Base-by-base conservation (phyloP, 1,140 invertebrate genomes). In the Drosophila arizonae region DNA sequence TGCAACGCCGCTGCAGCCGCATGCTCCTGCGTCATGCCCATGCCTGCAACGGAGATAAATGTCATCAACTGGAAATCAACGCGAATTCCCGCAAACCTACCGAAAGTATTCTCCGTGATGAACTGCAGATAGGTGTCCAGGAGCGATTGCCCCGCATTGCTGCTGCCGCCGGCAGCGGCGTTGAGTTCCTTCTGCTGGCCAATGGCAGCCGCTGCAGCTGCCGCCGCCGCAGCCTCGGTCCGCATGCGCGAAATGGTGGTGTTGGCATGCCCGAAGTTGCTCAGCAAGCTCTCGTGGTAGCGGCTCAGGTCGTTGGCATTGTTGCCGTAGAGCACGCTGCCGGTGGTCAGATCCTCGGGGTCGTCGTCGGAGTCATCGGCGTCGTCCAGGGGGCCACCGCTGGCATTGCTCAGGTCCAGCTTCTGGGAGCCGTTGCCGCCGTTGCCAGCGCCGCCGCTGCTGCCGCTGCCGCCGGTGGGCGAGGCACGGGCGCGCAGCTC, bases 121-220 rank as follows among this genome's bases (percentile, higher is more conserved):
- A 96, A 94, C 88, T 97, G 96, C 15, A 97, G 92, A 86, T 97
- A 97, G 2, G 96, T 97, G 90, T 97, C 96, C 17, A 97, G 88
- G 33, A 97, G 94, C 0, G 95, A 95, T 2, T 96, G 96, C 1
- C 96, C 95, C 4, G 90, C 90, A 5, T 91, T 92, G 45, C 92
- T 93, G 50, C 76, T 90, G 17, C 43, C 15, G 6, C 55, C 46
- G 9, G 21, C 54, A 5, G 54, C 63, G 91, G 69, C 65, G 86
- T 90, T 60, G 0, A 80, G n/a, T 45, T 91, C 86, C 51, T 91
- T 90, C 9, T 94, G 94, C 9, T 94, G 92, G 2, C 84, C 84
- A 30, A 87, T 62, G n/a, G 86, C 89, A 1, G 81, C 85, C 0
- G 81, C 87, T 13, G 75, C 90, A n/a, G 88, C 89, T 6, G 89